Percentiles rank a stretch among this genome's conserved stretches.
phyloP scores from a whole-genome alignment of 2,113 vertebrate genomes.

The Hippocampus comes region DNA sequence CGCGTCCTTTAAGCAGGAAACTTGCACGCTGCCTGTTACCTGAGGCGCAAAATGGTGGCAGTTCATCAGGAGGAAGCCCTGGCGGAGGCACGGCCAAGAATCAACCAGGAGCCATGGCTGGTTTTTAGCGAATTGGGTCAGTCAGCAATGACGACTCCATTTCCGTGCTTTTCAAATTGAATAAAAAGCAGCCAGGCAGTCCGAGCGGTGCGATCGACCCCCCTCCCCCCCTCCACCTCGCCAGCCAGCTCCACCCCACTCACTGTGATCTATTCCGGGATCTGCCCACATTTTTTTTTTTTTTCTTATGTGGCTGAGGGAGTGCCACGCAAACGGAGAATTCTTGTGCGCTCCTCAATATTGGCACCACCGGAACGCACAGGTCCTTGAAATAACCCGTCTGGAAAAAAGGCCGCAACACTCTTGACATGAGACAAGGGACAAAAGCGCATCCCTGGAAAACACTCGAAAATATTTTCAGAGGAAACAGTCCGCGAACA shows the following conservation, averaged over 20 bases:
- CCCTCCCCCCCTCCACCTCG: too few relatives aligned
- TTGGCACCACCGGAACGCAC: background rate
- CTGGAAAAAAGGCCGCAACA: background rate
- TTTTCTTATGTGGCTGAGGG: constrained; percentile 52
- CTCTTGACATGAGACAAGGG: background rate
- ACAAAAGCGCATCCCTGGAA: background rate
- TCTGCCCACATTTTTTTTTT: constrained; percentile 18
- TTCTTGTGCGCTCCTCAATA: constrained; percentile 33
- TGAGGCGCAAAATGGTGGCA: background rate
- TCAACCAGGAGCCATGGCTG: background rate
- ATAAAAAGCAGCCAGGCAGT: constrained; percentile 29
- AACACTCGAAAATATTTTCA: too few relatives aligned
- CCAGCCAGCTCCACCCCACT: background rate
- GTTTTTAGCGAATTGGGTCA: background rate
- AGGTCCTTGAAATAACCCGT: background rate
- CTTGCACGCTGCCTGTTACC: background rate
- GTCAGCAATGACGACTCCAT: background rate
- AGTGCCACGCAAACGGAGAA: constrained; percentile 50
- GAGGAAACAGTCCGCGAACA: too few relatives aligned
- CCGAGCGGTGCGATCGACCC: background rate
- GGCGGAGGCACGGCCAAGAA: too few relatives aligned
- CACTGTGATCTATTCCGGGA: constrained; percentile 55
- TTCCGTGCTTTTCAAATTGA: background rate
- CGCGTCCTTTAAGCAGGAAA: background rate
- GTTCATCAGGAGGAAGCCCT: background rate